phyloP scores from a whole-genome alignment of 2,113 vertebrate species.

The Petrocephalus microphthalmus region DNA sequence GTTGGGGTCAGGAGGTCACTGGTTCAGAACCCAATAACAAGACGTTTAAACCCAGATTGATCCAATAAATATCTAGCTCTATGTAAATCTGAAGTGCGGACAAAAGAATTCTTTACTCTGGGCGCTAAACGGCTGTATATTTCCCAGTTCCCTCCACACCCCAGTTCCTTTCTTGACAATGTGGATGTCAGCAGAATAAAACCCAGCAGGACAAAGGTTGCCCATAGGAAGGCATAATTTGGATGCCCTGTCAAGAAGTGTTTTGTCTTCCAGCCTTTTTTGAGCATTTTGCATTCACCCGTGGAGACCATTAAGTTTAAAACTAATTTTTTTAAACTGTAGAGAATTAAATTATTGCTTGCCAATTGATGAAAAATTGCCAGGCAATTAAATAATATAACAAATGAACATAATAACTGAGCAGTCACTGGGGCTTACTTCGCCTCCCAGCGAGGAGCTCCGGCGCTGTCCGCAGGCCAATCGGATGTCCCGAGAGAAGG shows the following conservation, averaged over 20 bases:
- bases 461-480: not conserved
- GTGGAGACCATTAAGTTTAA: not conserved
- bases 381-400: conserved; percentile 6
- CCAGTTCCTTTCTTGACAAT: not conserved
- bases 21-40: not conserved
- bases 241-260: not conserved
- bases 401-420: not conserved
- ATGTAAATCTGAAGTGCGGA: not conserved
- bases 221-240: not conserved
- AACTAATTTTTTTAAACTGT: not conserved
- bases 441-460: not conserved
- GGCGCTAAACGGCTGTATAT: not conserved
- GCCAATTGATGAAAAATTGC: not conserved
- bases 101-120: not conserved
- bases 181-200: not conserved
- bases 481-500: not conserved
- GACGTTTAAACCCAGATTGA: not conserved
- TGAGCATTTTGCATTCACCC: not conserved
- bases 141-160: not conserved
- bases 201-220: not conserved
- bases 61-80: not conserved
- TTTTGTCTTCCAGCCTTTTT: not conserved
- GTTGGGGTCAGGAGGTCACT: not conserved
- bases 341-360: not conserved
- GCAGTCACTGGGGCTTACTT: conserved; percentile 1